A percentile compares a stretch with the other conserved stretches of the same genome.
Conservation (phyloP, 2,113 vertebrate genomes). For the Nothoprocta perdicaria region DNA sequence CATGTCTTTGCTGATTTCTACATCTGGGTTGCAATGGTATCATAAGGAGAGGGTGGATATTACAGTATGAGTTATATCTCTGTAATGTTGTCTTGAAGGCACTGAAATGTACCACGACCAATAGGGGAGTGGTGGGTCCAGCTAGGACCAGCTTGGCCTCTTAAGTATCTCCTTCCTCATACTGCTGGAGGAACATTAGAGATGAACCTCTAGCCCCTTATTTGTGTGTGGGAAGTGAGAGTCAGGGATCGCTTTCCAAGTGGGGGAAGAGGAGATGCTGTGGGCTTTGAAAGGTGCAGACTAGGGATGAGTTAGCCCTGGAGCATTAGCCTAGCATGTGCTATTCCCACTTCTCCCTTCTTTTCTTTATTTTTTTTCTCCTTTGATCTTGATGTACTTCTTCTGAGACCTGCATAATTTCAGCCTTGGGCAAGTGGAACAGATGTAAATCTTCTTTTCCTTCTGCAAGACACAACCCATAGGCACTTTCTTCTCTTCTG, state of each 20-base stretch:
- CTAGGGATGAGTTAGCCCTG: not conserved
- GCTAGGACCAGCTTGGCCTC: not conserved
- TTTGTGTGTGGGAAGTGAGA: not conserved
- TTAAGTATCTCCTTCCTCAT: rapidly evolving
- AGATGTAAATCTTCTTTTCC: conserved; percentile 21
- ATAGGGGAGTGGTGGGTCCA: not conserved
- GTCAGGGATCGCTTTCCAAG: not conserved
- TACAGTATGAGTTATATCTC: no score
- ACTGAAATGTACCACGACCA: not conserved
- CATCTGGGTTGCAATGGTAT: not conserved
- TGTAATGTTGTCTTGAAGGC: not conserved
- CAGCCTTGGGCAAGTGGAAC: not conserved
- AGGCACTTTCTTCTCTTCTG: not conserved
- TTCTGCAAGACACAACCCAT: not conserved
- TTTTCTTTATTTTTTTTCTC: not conserved
- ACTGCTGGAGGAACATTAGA: not conserved
- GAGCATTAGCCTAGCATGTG: not conserved
- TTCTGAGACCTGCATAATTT: conserved; percentile 20
- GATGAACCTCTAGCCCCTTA: not conserved
- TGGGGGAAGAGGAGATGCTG: not conserved
- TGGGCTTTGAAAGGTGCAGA: not conserved
- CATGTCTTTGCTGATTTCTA: not conserved
- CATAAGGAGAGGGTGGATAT: not conserved
- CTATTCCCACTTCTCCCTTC: conserved; percentile 20
- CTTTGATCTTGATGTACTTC: conserved; percentile 40